Percentiles rank a stretch among this genome's conserved stretches.
Conservation (phyloP, 2,113 vertebrate species). For the Vidua chalybeata region DNA sequence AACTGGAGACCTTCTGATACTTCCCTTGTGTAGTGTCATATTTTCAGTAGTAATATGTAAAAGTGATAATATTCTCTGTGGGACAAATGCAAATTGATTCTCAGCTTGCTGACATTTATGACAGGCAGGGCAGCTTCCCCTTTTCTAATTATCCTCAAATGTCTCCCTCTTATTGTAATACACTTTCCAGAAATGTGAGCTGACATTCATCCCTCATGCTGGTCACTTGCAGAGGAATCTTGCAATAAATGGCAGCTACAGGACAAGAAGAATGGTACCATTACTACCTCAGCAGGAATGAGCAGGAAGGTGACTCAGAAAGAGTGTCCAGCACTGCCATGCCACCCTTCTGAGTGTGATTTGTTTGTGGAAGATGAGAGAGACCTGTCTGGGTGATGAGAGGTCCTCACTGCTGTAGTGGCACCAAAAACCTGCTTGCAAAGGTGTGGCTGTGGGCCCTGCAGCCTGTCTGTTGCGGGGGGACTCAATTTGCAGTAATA, state of each 20-base stretch:
- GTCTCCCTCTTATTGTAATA: not conserved
- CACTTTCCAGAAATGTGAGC: not conserved
- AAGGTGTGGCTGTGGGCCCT: not conserved
- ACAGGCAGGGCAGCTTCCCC: slow-evolving; percentile 3
- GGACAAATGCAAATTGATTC: not conserved
- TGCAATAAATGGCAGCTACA: not conserved
- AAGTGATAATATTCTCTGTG: not conserved
- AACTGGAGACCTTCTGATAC: not conserved
- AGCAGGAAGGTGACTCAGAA: not conserved
- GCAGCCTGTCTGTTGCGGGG: not conserved
- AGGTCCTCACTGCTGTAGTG: not conserved
- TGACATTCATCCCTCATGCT: not conserved
- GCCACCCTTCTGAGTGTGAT: not conserved
- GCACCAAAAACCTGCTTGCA: not conserved
- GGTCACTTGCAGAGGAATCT: not conserved
- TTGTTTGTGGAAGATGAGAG: not conserved
- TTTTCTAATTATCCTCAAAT: not conserved
- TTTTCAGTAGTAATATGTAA: not conserved
- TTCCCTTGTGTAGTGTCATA: not conserved
- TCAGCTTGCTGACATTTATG: slow-evolving; percentile 10
- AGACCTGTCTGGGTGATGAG: not conserved
- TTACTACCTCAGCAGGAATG: not conserved
- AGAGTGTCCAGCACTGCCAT: not conserved
- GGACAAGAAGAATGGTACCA: not conserved
- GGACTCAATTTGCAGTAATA: not conserved